Evolutionary conservation across 2,113 vertebrate species (phyloP).

Genomic region (Peromyscus leucopus): DNA sequence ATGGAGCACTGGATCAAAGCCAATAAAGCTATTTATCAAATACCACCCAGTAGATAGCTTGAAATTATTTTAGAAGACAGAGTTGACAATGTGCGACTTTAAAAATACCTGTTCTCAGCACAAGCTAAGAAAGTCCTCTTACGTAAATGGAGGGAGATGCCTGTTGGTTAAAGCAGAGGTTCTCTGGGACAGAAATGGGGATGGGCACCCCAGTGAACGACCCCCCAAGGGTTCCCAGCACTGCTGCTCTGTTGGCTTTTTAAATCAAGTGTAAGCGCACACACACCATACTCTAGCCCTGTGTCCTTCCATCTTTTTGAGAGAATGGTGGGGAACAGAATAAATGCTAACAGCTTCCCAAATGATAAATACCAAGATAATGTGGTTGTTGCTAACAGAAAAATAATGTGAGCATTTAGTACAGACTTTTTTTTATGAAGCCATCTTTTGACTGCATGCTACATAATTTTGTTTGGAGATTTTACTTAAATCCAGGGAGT

Average conservation of each 20-base stretch:
- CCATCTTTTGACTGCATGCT: background rate
- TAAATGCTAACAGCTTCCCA: background rate
- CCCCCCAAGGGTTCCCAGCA: background rate
- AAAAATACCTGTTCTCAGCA: constrained; percentile 57
- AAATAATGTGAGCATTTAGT: background rate
- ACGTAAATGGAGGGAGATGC: constrained; percentile 36
- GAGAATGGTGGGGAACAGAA: background rate
- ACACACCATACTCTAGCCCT: background rate
- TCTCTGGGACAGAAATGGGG: background rate
- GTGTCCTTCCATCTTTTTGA: background rate
- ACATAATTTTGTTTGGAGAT: background rate
- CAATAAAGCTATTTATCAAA: constrained; percentile 77
- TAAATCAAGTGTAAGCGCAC: background rate
- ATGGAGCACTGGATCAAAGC: constrained; percentile 58
- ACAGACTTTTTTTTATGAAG: background rate
- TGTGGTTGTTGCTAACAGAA: background rate
- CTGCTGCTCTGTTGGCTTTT: background rate
- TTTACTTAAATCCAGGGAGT: constrained; percentile 15
- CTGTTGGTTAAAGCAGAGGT: background rate
- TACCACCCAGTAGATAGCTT: constrained; percentile 54
- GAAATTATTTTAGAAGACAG: constrained; percentile 67
- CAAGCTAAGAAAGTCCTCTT: constrained; percentile 49
- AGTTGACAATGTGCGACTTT: constrained; percentile 62
- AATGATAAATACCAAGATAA: background rate
- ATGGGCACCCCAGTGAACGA: background rate